phyloP scores from a whole-genome alignment of 1,140 invertebrate genomes.

The Linepithema humile region DNA sequence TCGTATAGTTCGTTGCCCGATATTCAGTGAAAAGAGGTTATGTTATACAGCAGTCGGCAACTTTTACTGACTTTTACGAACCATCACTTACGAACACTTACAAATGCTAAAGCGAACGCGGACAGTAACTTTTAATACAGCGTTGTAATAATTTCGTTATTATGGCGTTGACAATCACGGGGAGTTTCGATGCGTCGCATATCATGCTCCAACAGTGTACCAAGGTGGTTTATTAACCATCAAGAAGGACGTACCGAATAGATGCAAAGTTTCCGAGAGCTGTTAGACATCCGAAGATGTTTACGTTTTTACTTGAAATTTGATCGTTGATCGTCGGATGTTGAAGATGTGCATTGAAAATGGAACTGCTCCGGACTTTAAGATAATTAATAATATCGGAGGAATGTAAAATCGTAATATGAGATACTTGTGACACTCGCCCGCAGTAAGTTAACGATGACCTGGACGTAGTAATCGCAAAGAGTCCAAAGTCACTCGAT shows the following conservation, averaged over 20 bases:
- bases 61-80: too few relatives aligned
- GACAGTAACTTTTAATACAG: neutral
- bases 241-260: neutral
- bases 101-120: neutral
- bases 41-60: too few relatives aligned
- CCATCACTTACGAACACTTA: neutral
- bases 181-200: neutral
- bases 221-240: neutral
- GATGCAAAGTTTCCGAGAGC: too few relatives aligned
- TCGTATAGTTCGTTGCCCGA: too few relatives aligned
- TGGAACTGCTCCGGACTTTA: neutral
- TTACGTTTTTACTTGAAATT: neutral
- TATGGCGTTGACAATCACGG: neutral
- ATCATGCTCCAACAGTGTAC: neutral
- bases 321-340: neutral
- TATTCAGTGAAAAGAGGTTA: too few relatives aligned
- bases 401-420: constrained; percentile 41
- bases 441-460: neutral
- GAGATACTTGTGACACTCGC: constrained; percentile 8
- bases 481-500: neutral
- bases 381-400: neutral
- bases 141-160: neutral
- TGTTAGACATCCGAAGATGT: neutral
- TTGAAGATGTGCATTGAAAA: neutral
- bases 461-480: neutral